A percentile compares a stretch with the other conserved stretches of the same genome.
Evolutionary conservation across 2,888 invertebrate genomes (phyloP).

Genomic region (Papilio protenor): DNA sequence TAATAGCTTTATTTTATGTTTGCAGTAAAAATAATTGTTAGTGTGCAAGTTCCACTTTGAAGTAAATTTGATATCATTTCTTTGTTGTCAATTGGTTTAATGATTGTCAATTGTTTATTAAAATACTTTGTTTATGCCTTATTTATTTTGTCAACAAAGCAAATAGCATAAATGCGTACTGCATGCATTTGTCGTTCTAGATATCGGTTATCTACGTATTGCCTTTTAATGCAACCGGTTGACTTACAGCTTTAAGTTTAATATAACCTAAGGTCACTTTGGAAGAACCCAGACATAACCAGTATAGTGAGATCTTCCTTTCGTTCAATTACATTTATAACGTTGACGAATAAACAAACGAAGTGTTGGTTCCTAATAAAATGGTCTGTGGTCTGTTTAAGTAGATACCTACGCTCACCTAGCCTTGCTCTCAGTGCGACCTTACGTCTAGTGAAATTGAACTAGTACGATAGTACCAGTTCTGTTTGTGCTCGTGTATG

Average conservation of each 20-base stretch:
- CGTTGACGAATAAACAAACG: not conserved
- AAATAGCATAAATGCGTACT: not conserved
- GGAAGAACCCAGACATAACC: slow-evolving; percentile 34
- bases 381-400: slow-evolving; percentile 44
- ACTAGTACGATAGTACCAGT: slow-evolving; percentile 66
- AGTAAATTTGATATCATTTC: not conserved
- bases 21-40: not conserved
- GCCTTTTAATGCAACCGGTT: slow-evolving; percentile 33
- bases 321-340: slow-evolving; percentile 25
- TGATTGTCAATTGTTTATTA: too few relatives aligned
- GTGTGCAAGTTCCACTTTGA: not conserved
- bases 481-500: slow-evolving; percentile 56
- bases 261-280: slow-evolving; percentile 37
- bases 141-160: not conserved
- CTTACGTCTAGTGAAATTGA: slow-evolving; percentile 81
- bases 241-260: slow-evolving; percentile 30
- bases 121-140: not conserved
- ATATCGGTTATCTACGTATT: slow-evolving; percentile 10
- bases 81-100: too few relatives aligned
- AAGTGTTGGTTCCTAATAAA: slow-evolving; percentile 43
- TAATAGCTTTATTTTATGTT: not conserved
- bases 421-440: slow-evolving; percentile 76
- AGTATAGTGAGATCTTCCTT: slow-evolving; percentile 40
- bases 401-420: slow-evolving; percentile 64
- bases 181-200: not conserved